Evolutionary conservation across 2,888 invertebrate species (phyloP), one percentile per base, ranked within the genome.

Genomic region (Penaeus monodon): DNA sequence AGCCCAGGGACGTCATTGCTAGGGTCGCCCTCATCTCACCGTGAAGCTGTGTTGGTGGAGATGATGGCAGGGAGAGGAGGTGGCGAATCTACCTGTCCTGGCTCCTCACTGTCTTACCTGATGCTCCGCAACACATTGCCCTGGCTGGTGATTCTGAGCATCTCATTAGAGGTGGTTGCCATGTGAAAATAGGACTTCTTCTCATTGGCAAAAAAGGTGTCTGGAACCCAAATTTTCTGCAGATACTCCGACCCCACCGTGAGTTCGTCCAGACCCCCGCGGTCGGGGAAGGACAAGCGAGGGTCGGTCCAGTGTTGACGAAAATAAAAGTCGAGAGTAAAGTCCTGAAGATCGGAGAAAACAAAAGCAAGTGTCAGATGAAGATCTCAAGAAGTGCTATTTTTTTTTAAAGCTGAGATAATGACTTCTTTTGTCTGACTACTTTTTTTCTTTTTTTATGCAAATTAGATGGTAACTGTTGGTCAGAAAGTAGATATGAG

Each of bases 131-230:
- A 97, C 92, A 98, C 97, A 93, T 97, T 97, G 92, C 97, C 98
- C 92, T 97, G 97, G 93, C 97, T 96, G 93, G 97, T 97, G 93
- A 99, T 98, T 92, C 98, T 95, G 93, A 98, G 97, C 94, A 99
- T 99, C 94, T 98, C 99, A 94, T 99, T 99, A 94, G 98, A 98
- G 92, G 99, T 99, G 92, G 99, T 99, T 91, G 99, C 99, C 94
- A 98, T 97, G 94, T 99, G 99, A 94, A 99, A 98, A 94, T 99
- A 99, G 91, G 99, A 98, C 94, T 98, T 98, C 94, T 99, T 99
- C 94, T 99, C 99, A 93, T 99, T 99, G 92, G 99, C 99, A 94
- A 99, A 99, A 94, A 99, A 99, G 91, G 99, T 99, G 93, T 99
- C 99, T 91, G 99, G 99, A 92, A 99, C 99, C 99, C 99, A 99